Base-by-base conservation (phyloP, 2,888 invertebrate species). In the Helleia helle region DNA sequence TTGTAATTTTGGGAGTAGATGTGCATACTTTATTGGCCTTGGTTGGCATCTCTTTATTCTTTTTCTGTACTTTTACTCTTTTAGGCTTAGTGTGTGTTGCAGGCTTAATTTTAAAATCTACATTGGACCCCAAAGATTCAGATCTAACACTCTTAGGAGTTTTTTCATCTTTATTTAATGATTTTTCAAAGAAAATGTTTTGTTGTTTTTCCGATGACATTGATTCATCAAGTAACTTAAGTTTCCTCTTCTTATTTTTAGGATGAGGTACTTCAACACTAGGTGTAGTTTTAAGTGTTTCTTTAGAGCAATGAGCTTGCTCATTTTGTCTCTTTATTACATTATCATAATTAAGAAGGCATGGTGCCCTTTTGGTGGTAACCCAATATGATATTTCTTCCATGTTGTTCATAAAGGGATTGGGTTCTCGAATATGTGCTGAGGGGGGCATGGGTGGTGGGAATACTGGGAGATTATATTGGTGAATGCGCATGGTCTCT, bases 341-440 rank as follows among this genome's bases (percentile, higher is more conserved):
- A 54, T 67, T 72, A 34, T 81, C 77, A 63, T 73, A 76, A 52
- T 69, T 70, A 53, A 71, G 69, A 26, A 84, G 73, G 63, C 84
- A 85, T 0, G 86, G 85, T 8, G 85, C 77, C 55, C 77, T 62
- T 48, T 76, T 76, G 1, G 85, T 83, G 50, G 68, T 65, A 18
- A 86, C 65, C 85, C 85, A 86, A 50, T 70, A 83, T 1, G 72
- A 59, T 60, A 86, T 84, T 56, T 84, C 84, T 48, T 84, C 83
- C 76, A 83, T 81, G 48, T 65, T 70, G 65, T 52, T 79, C 69
- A 79, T 76, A 76, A 76, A 74, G 74, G 74, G 74, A 71, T 31
- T 6, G 49, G 12, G 15, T 25, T 55, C 49, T 25, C 37, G 12
- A 29, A 47, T 39, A 27, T 34, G 47, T 2, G 11, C 37, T 43